Base-by-base conservation (phyloP, 2,888 invertebrate species). In the Cryptus armator region DNA sequence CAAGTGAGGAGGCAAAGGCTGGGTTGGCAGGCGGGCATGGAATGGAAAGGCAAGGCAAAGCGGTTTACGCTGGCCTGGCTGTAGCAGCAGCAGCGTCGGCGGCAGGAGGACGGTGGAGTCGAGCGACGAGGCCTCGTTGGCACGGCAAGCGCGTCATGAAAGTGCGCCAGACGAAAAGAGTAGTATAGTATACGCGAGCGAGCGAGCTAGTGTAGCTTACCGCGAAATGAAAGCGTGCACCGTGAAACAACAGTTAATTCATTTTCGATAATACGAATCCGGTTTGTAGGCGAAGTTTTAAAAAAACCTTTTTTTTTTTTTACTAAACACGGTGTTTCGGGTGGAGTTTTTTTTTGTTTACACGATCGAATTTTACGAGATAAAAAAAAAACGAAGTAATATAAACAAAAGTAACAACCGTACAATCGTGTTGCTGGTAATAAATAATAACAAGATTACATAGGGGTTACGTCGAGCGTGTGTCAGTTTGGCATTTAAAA, bases 41-140 rank as follows among this genome's bases (percentile, higher is more conserved):
- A 84, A 81, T 78, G 85, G 75, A 85, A 85, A 85, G 83, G 82
- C 85, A 82, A 79, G 76, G 75, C 81, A 51, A 83, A 85, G 85
- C 85, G 85, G 85, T 85, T 85, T 82, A 79, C 37, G 85, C 79
- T 76, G 79, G 85, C 59, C 71, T 82, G 82, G 85, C 82, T 56
- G 59, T 79, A 82, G 85, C 82, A 66, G 71, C 78, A 66, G 68
- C 77, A 44, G 44, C 68, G 71, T 37, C 81, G 72, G 84, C 70
- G 76, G 81, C 78, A 75, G 82, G 66, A 74, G 78, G 19, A 48
- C 82, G 82, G 71, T 71, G 80, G 75, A 85, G 83, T 85, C 85
- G 82, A 81, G 64, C 81, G 75, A 72, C 68, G 74, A 80, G 85
- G 80, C 83, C 83, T 83, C 85, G 85, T 85, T 83, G 83, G 83